Percentiles rank a stretch among this genome's conserved stretches.
These are phyloP conservation scores for Ophion obscuratus DNA, from an alignment of 2,888 invertebrate genomes.

Conservation along the genomic window DNA sequence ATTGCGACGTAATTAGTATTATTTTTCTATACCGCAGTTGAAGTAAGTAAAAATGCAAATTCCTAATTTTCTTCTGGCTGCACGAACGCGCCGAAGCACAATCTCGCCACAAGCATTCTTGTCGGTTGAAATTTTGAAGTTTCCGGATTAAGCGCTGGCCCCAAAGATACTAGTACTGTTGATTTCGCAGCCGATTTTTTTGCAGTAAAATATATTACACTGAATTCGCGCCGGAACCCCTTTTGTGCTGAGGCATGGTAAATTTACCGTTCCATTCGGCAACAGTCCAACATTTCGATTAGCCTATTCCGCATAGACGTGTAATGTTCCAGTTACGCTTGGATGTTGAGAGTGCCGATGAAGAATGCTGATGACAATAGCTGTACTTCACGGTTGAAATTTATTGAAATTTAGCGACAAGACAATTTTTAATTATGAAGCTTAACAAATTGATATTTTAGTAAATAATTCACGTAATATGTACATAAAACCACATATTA, in stretches of 20 bases:
- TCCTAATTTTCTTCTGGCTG: neutral
- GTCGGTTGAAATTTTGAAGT: neutral
- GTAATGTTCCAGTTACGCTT: slow-evolving; percentile 3
- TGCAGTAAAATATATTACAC: slow-evolving; percentile 1
- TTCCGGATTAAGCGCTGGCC: neutral
- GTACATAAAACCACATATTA: too few relatives aligned
- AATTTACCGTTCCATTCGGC: neutral
- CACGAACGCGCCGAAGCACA: neutral
- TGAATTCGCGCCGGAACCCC: neutral
- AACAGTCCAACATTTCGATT: slow-evolving; percentile 19
- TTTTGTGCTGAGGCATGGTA: neutral
- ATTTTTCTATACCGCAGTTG: neutral
- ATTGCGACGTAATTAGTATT: neutral
- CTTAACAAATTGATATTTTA: neutral
- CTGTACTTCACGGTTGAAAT: neutral
- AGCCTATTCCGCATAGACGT: neutral
- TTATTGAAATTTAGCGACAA: neutral
- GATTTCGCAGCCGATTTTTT: neutral
- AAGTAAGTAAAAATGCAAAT: neutral
- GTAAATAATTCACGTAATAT: neutral
- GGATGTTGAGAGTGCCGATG: slow-evolving; percentile 22
- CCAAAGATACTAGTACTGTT: neutral
- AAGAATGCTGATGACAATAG: neutral
- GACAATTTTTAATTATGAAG: neutral
- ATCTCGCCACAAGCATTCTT: neutral